Evolutionary conservation across 30 jellyfish, hydroid and myxozoan species (phyloP), one percentile per base, ranked within the genome.

Genomic region (Aurelia aurita): DNA sequence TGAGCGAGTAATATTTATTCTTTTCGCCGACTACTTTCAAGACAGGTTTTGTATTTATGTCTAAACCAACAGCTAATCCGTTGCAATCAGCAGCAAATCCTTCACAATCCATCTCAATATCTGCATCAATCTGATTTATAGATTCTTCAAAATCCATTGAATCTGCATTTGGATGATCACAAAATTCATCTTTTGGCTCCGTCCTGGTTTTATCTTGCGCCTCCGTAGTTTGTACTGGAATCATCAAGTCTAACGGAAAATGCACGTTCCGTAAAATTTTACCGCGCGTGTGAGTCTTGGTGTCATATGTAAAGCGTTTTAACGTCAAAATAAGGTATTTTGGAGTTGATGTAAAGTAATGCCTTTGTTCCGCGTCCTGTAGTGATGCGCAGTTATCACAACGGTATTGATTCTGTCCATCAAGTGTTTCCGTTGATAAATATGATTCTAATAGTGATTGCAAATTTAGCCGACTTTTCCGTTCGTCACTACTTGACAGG

Each of bases 321-420:
- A 92, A 73, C 10, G 98, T 92, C 27, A 92, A 57, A 21, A 87
- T 73, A 14, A 92, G 86, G 72, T 57, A 92, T 44, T 82, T 72
- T 5, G 98, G 98, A 69, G 80, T 75, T 27, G 75, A 26, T 14
- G 89, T 82, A 46, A 92, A 62, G 51, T 44, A 25, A 54, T 76
- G 85, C 23, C 68, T 49, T 61, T 79, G 89, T 51, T 77, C 87
- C 19, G 98, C 98, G 55, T 87, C 93, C 59, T 87, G 98, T 31
- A 92, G 59, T n/a, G 96, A 87, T 6, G 87, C 81, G 73, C 98
- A 92, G 20, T 81, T 87, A 45, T 92, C 97, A 64, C 98, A 92
- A 15, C 86, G 54, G 60, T 86, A 92, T 63, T 87, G 91, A 74
- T 92, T 92, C 32, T 51, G 78, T 1, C 89, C 97, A 28, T 27